phyloP scores from a whole-genome alignment of 92 coral and sea anemone genomes.

The Parazoanthus swiftii region DNA sequence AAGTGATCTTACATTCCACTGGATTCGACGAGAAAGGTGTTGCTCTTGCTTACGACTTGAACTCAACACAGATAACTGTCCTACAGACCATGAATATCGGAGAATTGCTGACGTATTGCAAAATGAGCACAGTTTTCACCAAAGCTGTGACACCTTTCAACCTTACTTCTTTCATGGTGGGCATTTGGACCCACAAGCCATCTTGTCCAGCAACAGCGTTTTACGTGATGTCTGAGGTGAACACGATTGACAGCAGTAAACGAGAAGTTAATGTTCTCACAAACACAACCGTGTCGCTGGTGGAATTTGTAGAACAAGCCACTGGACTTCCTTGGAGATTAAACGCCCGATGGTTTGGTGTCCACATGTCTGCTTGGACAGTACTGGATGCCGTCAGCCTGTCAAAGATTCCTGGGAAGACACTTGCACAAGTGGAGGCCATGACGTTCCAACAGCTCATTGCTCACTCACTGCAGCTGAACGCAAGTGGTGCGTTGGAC shows the following conservation, averaged over 20 bases:
- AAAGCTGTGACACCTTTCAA: conserved; percentile 46
- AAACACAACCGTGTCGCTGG: conserved; percentile 51
- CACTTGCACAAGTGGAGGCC: conserved; percentile 35
- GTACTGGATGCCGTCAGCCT: conserved; percentile 7
- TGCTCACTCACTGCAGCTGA: neutral
- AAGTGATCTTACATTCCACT: conserved; percentile 24
- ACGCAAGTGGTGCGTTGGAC: conserved; percentile 18
- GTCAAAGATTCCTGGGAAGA: conserved; percentile 24
- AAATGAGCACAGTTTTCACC: conserved; percentile 23
- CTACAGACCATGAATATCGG: conserved; percentile 40
- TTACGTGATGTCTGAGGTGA: conserved; percentile 49
- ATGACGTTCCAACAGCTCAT: conserved; percentile 23
- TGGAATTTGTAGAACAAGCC: conserved; percentile 56
- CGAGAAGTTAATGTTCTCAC: conserved; percentile 38
- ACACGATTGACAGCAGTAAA: conserved; percentile 34
- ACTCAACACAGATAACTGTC: conserved; percentile 32
- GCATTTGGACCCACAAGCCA: conserved; percentile 34
- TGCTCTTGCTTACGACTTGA: conserved; percentile 1
- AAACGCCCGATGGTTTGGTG: conserved; percentile 53
- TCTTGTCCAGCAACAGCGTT: conserved; percentile 52
- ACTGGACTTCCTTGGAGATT: conserved; percentile 67
- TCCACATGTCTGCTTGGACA: conserved; percentile 60
- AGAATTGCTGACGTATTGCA: conserved; percentile 55
- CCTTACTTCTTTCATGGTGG: conserved; percentile 48
- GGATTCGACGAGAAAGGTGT: conserved; percentile 8